Conservation (phyloP, 2,888 invertebrate species). For the Diabrotica balteata region DNA sequence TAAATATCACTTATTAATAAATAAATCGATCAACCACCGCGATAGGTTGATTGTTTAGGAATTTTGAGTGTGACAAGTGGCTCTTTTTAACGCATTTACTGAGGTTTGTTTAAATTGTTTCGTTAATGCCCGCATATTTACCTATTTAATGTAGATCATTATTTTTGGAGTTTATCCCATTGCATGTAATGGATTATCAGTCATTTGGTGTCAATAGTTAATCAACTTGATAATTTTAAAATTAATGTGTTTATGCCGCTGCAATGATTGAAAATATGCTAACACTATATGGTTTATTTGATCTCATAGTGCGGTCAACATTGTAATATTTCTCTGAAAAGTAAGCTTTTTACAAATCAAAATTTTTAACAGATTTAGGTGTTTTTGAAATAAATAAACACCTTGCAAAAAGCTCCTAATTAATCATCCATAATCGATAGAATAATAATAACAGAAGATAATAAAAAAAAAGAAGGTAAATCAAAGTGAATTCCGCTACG, state of each 20-base stretch:
- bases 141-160: slow-evolving; percentile 36
- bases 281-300: neutral
- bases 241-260: slow-evolving; percentile 24
- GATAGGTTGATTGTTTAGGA: slow-evolving; percentile 11
- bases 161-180: slow-evolving; percentile 37
- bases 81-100: slow-evolving; percentile 44
- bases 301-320: neutral
- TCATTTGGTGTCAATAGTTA: slow-evolving; percentile 30
- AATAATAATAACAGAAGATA: no score
- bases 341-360: no score
- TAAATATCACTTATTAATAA: neutral
- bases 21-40: slow-evolving; percentile 15
- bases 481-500: no score
- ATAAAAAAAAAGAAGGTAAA: no score
- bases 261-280: slow-evolving; percentile 24
- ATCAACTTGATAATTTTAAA: slow-evolving; percentile 31
- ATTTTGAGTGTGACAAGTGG: slow-evolving; percentile 46
- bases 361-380: no score
- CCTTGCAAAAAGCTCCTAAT: no score
- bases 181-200: slow-evolving; percentile 33
- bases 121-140: slow-evolving; percentile 43
- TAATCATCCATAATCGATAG: no score
- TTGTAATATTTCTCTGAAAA: no score
- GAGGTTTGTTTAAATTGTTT: slow-evolving; percentile 47
- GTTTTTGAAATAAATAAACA: no score